Conservation (phyloP, 2,888 invertebrate species). For the Periphyllus acericola region DNA sequence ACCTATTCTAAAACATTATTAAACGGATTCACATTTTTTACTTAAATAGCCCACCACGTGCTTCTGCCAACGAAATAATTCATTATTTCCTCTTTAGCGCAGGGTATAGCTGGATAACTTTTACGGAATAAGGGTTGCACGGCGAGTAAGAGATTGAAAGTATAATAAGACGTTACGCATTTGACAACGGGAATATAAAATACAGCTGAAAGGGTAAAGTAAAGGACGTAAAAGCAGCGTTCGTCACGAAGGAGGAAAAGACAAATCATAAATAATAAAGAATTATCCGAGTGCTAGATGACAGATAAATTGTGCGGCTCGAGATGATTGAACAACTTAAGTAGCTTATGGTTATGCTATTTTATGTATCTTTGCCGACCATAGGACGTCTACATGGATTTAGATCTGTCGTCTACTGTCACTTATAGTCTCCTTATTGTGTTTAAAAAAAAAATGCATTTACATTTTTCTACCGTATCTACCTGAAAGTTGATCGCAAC, state of each 20-base stretch:
- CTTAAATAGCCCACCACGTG: not conserved
- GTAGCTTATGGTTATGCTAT: constrained; percentile 49
- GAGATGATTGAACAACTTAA: constrained; percentile 56
- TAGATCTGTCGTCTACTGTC: constrained; percentile 31
- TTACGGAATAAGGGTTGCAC: not conserved
- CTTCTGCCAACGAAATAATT: not conserved
- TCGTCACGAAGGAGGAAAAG: constrained; percentile 32
- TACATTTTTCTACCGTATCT: constrained; percentile 1
- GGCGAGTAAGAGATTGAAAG: constrained; percentile 15
- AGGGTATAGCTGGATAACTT: not conserved
- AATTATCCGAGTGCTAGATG: constrained; percentile 55
- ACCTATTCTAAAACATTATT: not conserved
- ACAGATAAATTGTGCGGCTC: constrained; percentile 45
- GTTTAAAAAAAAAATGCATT: constrained; percentile 20
- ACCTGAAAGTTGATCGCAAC: not conserved
- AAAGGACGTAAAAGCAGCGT: constrained; percentile 12
- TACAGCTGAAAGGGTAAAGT: constrained; percentile 17
- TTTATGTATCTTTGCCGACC: constrained; percentile 46
- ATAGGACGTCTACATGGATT: constrained; percentile 18
- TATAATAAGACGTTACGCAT: constrained; percentile 38
- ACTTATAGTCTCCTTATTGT: not conserved
- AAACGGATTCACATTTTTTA: not conserved
- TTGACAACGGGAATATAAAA: constrained; percentile 42
- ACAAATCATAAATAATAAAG: constrained; percentile 61
- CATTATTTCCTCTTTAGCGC: not conserved